Conservation (phyloP, 2,888 invertebrate genomes). For the Cactoblastis cactorum region DNA sequence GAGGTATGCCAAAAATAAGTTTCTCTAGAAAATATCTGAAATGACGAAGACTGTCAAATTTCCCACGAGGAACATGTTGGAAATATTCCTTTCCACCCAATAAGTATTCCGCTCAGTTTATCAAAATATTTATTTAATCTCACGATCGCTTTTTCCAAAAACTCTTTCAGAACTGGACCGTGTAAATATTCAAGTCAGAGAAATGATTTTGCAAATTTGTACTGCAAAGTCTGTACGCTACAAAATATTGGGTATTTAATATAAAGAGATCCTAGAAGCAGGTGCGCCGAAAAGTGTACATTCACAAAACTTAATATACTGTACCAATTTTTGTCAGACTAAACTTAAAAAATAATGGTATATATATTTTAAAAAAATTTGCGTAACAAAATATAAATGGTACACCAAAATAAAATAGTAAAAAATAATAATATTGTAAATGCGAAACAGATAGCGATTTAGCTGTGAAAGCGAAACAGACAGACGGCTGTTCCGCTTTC, state of each 20-base stretch:
- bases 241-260: neutral
- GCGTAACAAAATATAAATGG: no score
- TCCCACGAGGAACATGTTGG: slow-evolving; percentile 1
- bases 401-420: no score
- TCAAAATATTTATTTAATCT: slow-evolving; percentile 7
- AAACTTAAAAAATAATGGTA: no score
- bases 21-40: slow-evolving; percentile 2
- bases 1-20: neutral
- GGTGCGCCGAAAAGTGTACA: no score
- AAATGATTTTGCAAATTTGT: neutral
- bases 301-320: no score
- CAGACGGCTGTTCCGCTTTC: no score
- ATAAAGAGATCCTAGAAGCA: no score
- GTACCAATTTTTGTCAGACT: no score
- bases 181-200: neutral
- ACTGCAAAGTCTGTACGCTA: neutral
- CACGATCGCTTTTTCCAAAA: slow-evolving; percentile 1
- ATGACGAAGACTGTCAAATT: slow-evolving; percentile 5
- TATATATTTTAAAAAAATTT: no score
- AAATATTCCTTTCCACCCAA: neutral
- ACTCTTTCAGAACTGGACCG: slow-evolving; percentile 1
- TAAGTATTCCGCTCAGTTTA: neutral
- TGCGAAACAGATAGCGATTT: no score
- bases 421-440: no score
- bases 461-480: no score